Evolutionary conservation across 2,888 invertebrate species (phyloP).

Genomic region (Philopedon plagiatum): DNA sequence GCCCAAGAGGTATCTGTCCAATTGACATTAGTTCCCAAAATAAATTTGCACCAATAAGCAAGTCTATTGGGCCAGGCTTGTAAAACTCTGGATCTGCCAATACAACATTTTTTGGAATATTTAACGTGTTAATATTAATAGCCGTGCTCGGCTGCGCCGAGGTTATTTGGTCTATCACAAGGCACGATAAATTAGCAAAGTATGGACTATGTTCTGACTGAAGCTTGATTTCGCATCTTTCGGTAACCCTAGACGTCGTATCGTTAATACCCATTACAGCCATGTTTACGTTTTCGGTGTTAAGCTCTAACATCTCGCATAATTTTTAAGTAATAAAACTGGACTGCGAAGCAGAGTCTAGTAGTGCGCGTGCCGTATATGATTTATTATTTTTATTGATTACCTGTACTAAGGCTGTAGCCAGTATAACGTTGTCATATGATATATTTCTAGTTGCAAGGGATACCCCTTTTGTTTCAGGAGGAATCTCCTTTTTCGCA

Average conservation of each 20-base stretch:
- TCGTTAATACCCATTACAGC: conserved; percentile 22
- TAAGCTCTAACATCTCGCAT: not conserved
- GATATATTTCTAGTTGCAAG: not conserved
- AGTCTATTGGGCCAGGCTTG: not conserved
- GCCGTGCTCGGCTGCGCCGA: not conserved
- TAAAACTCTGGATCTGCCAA: conserved; percentile 3
- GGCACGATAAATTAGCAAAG: conserved; percentile 1
- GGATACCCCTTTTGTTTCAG: not conserved
- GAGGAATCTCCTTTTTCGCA: not conserved
- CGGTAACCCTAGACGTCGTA: not conserved
- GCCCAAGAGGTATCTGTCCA: conserved; percentile 3
- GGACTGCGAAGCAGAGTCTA: conserved; percentile 16
- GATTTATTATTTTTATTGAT: conserved; percentile 2
- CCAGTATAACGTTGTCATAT: not conserved
- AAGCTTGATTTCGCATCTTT: conserved; percentile 6
- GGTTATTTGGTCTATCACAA: conserved; percentile 9
- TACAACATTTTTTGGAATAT: not conserved
- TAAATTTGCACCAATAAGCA: conserved; percentile 17
- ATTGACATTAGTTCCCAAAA: conserved; percentile 17
- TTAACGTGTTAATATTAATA: not conserved
- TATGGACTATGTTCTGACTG: not conserved
- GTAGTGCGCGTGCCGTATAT: conserved; percentile 16
- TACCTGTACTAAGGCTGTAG: conserved; percentile 22
- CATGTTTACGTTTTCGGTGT: conserved; percentile 3
- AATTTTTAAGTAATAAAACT: conserved; percentile 4